Base-by-base conservation (phyloP, 2,113 vertebrate species). In the Ictalurus punctatus region DNA sequence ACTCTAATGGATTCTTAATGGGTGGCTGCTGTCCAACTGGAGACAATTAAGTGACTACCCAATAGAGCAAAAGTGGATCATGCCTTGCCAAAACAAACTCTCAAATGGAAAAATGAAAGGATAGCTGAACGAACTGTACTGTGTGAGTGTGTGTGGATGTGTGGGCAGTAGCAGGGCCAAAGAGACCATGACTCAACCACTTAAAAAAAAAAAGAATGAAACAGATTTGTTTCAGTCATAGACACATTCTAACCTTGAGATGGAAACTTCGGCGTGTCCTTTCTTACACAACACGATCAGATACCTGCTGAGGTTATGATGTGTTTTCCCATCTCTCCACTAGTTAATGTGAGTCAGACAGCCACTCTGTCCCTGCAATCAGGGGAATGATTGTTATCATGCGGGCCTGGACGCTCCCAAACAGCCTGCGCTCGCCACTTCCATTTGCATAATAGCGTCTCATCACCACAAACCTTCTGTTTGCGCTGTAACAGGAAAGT, bases 361-460 rank as follows among this genome's bases (percentile, higher is more conserved):
- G 69, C 78, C 59, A 54, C 78, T 80, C 81, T 86, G 78, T 89
- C 86, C 61, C 91, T 86, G 83, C 83, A 92, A 92, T 92, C 91
- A 90, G 34, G 23, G 17, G 59, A 83, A 89, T 90, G 89, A 92
- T 79, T 80, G 86, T 89, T 88, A 92, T 92, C 87, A 86, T 81
- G 88, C 80, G 83, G 76, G 44, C 61, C 73, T 30, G 79, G 80
- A 84, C 40, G 71, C 85, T 88, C 63, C 71, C 81, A 78, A 65
- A 86, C 84, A 83, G 63, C 37, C 19, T 63, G 19, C 4, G 78
- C 82, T 87, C 34, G 14, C 25, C 59, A 37, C 44, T 78, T 30
- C 21, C 69, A 89, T 92, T 89, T 92, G 83, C 89, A 90, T 92
- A 92, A 92, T 89, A 90, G 91, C 21, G 76, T 87, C 87, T 90